A percentile compares a stretch with the other conserved stretches of the same genome.
These are phyloP conservation scores for Rhinella marina DNA, from an alignment of 2,797 vertebrate genomes.

Conservation along the genomic window DNA sequence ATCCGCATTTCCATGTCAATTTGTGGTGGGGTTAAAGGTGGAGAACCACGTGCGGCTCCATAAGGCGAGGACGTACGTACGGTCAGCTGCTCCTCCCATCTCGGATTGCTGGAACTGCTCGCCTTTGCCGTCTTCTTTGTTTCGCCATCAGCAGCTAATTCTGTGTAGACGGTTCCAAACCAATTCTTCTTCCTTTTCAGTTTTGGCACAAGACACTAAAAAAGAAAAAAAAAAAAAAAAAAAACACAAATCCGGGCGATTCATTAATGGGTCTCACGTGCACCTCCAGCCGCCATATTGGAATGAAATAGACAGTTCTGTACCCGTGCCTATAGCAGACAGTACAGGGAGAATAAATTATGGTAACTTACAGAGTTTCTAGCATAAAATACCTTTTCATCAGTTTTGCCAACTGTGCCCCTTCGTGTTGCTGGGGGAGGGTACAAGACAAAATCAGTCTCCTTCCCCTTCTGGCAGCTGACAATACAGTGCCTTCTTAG, in stretches of 20 bases:
- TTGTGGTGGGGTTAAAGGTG: too few species aligned
- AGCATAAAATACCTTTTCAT: too few species aligned
- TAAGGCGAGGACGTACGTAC: conserved; percentile 81
- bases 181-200: conserved; percentile 96
- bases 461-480: too few species aligned
- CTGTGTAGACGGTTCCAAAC: conserved; percentile 94
- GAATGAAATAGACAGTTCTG: not conserved
- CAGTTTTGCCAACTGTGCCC: too few species aligned
- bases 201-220: conserved; percentile 97
- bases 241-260: not conserved
- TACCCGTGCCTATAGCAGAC: too few species aligned
- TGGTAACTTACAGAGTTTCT: too few species aligned
- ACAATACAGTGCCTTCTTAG: too few species aligned
- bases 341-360: too few species aligned
- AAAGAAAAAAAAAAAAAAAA: too few species aligned
- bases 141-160: conserved; percentile 92
- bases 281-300: not conserved
- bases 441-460: too few species aligned
- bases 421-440: too few species aligned
- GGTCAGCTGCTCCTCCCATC: conserved; percentile 94
- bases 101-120: conserved; percentile 94
- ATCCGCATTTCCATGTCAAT: too few species aligned
- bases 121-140: conserved; percentile 91
- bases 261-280: not conserved
- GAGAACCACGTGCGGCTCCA: not conserved